These are phyloP conservation scores for Aphelocoma californica DNA, from an alignment of 2,797 vertebrate species.

Conservation along the genomic window DNA sequence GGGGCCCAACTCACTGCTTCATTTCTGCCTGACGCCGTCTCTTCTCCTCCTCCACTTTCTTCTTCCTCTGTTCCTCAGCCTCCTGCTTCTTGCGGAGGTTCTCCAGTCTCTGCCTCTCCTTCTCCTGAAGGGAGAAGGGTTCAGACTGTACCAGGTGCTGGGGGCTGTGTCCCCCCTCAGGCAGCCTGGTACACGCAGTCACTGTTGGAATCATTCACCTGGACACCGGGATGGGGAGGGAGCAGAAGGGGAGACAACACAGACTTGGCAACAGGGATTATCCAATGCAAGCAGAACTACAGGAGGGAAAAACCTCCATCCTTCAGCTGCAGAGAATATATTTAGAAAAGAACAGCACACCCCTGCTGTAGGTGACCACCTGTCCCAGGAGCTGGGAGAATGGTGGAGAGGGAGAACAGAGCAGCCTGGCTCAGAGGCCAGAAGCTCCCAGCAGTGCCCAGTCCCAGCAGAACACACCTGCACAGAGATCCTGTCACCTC, in stretches of 20 bases:
- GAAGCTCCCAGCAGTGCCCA: background rate
- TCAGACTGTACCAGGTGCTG: background rate
- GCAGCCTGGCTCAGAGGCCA: background rate
- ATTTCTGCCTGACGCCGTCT: constrained; percentile 87
- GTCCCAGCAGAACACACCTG: background rate
- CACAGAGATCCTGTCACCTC: background rate
- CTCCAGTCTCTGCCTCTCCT: constrained; percentile 87
- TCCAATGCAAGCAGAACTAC: background rate
- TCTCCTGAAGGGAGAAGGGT: constrained; percentile 72
- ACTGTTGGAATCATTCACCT: background rate
- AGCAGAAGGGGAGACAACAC: background rate
- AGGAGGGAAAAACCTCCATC: background rate
- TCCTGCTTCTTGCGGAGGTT: constrained; percentile 90
- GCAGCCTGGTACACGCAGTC: background rate
- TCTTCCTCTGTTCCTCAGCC: constrained; percentile 88
- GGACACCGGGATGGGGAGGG: background rate
- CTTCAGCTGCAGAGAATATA: background rate
- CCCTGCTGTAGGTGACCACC: background rate
- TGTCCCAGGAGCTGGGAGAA: background rate
- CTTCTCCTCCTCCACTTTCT: constrained; percentile 93
- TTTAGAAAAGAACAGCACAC: background rate
- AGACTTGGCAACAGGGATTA: background rate
- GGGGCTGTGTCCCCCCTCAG: background rate
- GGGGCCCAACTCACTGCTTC: constrained; percentile 79
- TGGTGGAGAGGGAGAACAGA: rapidly evolving